Evolutionary conservation across 2,888 invertebrate species (phyloP), one percentile per base, ranked within the genome.

Genomic region (Ophonus ardosiacus): DNA sequence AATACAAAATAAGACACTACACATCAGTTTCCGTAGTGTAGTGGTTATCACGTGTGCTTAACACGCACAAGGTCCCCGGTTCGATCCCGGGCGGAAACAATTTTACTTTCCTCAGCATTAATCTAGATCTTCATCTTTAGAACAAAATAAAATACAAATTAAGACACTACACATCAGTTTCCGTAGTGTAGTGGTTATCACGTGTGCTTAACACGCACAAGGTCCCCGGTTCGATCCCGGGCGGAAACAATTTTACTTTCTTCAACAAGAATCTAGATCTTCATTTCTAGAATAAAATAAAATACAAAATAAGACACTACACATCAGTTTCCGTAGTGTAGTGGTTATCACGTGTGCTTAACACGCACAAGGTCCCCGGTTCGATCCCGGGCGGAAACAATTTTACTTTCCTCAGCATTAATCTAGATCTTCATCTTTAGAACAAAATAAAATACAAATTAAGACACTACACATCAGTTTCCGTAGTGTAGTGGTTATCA

Each of bases 1-100:
- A 31, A 31, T 5, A 31, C 5, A 31, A 31, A 4, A 6, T 1
- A 31, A 4, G 31, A 4, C 31, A 5, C 2, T 31, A 6, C 0
- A 31, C 5, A 31, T 31, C 31, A 31, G 31, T 31, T 31, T 31
- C 31, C 31, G 31, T 31, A 31, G 31, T 31, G 31, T 31, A 31
- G 31, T 31, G 31, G 81, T 81, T 96, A 96, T 96, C 96, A 96
- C 96, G 95, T 96, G 96, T 95, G 96, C 96, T 95, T 96, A 95
- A 96, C 96, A 96, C 96, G 96, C 96, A 95, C 95, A 96, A 96
- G 96, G 96, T 94, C 96, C 95, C 96, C 95, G 95, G 96, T 96
- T 96, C 95, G 95, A 96, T 95, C 95, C 95, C 95, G 95, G 95
- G 95, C 95, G 95, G 94, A 95, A 95, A 95, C 95, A 95, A 89